Percentiles rank a stretch among this genome's conserved stretches.
These are phyloP conservation scores for Diorhabda elongata DNA, from an alignment of 1,140 invertebrate genomes.

Conservation along the genomic window DNA sequence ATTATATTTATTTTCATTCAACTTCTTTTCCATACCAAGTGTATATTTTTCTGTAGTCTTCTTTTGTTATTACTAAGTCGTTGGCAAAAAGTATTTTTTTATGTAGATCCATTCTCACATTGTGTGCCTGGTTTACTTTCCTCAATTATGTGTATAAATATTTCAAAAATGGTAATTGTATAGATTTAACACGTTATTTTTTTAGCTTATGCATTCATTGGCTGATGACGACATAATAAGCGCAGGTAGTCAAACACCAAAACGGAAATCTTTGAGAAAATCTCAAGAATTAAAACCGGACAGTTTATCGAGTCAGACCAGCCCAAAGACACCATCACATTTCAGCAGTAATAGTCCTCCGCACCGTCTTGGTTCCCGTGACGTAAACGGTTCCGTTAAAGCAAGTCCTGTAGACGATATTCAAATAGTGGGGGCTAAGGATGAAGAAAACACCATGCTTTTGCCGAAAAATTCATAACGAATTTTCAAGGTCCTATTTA, in stretches of 20 bases:
- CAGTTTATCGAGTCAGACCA: constrained; percentile 20
- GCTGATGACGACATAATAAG: constrained; percentile 36
- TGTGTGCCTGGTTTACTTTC: too few relatives aligned
- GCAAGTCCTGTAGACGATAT: constrained; percentile 34
- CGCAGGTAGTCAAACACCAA: constrained; percentile 30
- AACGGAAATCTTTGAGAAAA: constrained; percentile 33
- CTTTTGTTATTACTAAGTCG: too few relatives aligned
- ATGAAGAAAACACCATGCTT: constrained; percentile 39
- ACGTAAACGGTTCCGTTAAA: constrained; percentile 38
- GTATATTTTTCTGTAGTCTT: too few relatives aligned
- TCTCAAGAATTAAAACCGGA: constrained; percentile 21
- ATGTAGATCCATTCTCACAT: too few relatives aligned
- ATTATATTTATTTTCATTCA: too few relatives aligned
- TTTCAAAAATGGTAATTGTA: too few relatives aligned
- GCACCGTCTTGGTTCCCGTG: constrained; percentile 30
- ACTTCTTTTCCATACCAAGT: too few relatives aligned
- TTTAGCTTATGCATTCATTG: constrained; percentile 34
- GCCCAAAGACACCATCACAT: constrained; percentile 34
- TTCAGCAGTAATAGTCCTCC: constrained; percentile 36
- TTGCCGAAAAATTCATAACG: constrained; percentile 45
- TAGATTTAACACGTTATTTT: too few relatives aligned
- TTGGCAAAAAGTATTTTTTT: too few relatives aligned
- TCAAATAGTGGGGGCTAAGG: constrained; percentile 20
- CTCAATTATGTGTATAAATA: too few relatives aligned
- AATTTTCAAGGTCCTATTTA: constrained; percentile 22